Conservation (phyloP, 2,113 vertebrate species). For the Himantopus leucocephalus region DNA sequence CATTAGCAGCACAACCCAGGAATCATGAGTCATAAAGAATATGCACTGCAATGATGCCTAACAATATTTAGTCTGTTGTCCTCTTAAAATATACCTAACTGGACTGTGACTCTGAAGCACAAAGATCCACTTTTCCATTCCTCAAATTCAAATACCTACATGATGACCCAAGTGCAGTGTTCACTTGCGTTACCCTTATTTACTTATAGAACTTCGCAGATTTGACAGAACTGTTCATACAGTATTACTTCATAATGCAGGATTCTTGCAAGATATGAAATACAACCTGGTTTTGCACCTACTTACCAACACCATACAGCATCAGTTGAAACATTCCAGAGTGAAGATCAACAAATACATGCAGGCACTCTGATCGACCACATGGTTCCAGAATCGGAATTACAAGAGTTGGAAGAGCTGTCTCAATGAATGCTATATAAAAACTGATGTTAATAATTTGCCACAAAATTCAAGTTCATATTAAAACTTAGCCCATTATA, state of each 20-base stretch:
- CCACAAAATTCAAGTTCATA: neutral
- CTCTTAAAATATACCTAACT: neutral
- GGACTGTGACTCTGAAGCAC: neutral
- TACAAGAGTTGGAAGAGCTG: conserved; percentile 91
- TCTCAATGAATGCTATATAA: conserved; percentile 91
- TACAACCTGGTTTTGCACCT: neutral
- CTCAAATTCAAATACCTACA: neutral
- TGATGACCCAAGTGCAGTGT: neutral
- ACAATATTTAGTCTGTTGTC: neutral
- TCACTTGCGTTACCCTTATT: neutral
- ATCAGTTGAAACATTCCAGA: conserved; percentile 98
- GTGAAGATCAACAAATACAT: conserved; percentile 97
- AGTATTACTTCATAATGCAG: neutral
- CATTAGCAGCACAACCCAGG: neutral
- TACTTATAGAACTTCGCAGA: neutral
- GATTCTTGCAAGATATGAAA: neutral
- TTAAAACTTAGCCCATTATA: neutral
- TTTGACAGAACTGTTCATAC: neutral
- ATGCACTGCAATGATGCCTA: neutral
- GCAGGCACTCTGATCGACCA: conserved; percentile 93
- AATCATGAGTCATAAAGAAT: neutral
- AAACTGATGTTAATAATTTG: neutral
- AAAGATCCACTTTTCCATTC: neutral
- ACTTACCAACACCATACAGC: conserved; percentile 95
- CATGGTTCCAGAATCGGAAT: conserved; percentile 96